Evolutionary conservation across 1,140 invertebrate species (phyloP).

Genomic region (Thalassaphorura encarpata): DNA sequence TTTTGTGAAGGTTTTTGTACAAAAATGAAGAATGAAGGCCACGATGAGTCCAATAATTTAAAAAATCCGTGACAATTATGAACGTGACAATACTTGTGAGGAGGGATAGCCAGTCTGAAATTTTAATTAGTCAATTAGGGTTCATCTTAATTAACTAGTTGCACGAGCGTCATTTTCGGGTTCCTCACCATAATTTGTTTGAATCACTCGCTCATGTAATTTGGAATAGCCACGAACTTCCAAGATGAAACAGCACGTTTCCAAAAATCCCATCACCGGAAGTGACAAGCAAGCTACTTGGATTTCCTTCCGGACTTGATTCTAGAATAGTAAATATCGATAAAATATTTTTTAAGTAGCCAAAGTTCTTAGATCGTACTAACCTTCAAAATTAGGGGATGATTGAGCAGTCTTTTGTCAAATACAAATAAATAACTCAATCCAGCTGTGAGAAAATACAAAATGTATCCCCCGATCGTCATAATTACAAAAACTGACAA

Average conservation of each 20-base stretch:
- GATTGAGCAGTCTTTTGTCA: constrained; percentile 39
- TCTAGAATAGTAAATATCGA: no score
- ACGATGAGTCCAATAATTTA: constrained; percentile 47
- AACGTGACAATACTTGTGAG: constrained; percentile 33
- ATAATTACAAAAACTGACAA: constrained; percentile 38
- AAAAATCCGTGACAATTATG: constrained; percentile 43
- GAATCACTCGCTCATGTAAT: no score
- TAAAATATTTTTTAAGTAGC: neutral
- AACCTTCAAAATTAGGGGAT: constrained; percentile 41
- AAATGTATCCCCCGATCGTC: constrained; percentile 37
- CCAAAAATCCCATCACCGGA: constrained; percentile 40
- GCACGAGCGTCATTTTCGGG: no score
- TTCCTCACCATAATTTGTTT: no score
- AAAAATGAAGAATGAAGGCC: constrained; percentile 39
- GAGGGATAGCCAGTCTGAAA: constrained; percentile 17
- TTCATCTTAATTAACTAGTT: no score
- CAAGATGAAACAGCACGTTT: constrained; percentile 38
- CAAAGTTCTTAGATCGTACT: neutral
- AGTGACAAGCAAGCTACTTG: constrained; percentile 37
- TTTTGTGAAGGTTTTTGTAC: constrained; percentile 43
- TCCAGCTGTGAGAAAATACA: constrained; percentile 39
- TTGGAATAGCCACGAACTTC: constrained; percentile 43
- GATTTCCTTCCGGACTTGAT: constrained; percentile 41
- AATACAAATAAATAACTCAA: constrained; percentile 40
- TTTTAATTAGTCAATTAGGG: neutral